Conservation (phyloP, 2,888 invertebrate genomes). For the Crematogaster levior region DNA sequence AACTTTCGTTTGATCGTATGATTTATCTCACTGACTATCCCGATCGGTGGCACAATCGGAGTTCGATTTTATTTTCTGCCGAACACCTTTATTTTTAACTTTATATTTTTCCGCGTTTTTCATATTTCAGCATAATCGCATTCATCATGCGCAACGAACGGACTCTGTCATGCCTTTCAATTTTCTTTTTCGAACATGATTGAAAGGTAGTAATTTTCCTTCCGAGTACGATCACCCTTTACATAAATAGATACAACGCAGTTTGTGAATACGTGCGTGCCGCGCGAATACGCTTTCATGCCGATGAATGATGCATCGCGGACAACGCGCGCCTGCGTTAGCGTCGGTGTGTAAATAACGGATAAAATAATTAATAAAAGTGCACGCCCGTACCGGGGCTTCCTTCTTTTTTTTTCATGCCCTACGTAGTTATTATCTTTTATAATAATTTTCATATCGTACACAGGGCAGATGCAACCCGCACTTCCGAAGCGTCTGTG, state of each 20-base stretch:
- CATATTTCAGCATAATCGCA: not conserved
- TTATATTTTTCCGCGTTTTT: not conserved
- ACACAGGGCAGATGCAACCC: conserved; percentile 62
- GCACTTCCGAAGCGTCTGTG: not conserved
- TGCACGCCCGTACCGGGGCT: conserved; percentile 43
- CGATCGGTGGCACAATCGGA: not conserved
- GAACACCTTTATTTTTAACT: not conserved
- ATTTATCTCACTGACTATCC: conserved; percentile 8
- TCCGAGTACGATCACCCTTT: not conserved
- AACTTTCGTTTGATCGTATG: not conserved
- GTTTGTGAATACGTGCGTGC: conserved; percentile 19
- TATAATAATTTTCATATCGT: not conserved
- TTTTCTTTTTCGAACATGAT: not conserved
- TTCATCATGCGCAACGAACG: not conserved
- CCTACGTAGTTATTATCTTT: not conserved
- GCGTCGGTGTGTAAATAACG: conserved; percentile 49
- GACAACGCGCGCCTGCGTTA: conserved; percentile 24
- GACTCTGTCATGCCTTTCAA: not conserved
- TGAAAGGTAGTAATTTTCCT: conserved; percentile 19
- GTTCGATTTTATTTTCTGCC: not conserved
- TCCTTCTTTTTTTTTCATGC: conserved; percentile 8
- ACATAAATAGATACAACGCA: conserved; percentile 29
- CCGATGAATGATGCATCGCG: conserved; percentile 24
- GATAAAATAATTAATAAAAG: conserved; percentile 60
- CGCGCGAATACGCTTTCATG: conserved; percentile 17